Evolutionary conservation across 64 coral and sea anemone genomes (phyloP).

Genomic region (Cladopsammia gracilis): DNA sequence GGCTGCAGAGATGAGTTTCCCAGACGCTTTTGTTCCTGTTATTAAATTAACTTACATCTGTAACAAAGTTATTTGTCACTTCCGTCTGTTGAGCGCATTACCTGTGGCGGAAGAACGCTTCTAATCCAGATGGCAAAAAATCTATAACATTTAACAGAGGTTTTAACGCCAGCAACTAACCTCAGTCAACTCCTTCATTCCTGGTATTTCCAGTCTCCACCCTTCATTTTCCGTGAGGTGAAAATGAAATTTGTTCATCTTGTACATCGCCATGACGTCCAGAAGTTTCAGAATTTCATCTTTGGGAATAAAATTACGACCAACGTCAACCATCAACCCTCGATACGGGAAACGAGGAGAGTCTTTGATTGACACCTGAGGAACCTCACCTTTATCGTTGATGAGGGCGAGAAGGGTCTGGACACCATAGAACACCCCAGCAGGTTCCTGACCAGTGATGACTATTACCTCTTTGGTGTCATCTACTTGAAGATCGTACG

Average conservation of each 20-base stretch:
- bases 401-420: conserved; percentile 45
- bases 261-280: conserved; percentile 52
- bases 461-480: conserved; percentile 22
- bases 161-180: not conserved
- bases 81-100: too few relatives aligned
- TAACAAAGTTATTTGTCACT: too few relatives aligned
- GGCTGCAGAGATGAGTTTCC: too few relatives aligned
- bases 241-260: conserved; percentile 63
- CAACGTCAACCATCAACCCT: conserved; percentile 46
- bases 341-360: conserved; percentile 40
- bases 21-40: too few relatives aligned
- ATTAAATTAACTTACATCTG: too few relatives aligned
- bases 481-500: conserved; percentile 51
- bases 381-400: conserved; percentile 9
- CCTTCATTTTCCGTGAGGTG: conserved; percentile 43
- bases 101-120: too few relatives aligned
- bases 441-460: conserved; percentile 28
- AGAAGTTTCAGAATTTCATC: conserved; percentile 9
- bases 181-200: conserved; percentile 25
- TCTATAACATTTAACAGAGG: too few relatives aligned
- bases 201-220: conserved; percentile 59
- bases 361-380: conserved; percentile 9
- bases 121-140: too few relatives aligned
- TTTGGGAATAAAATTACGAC: conserved; percentile 48
- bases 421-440: conserved; percentile 58